Conservation (phyloP, 2,113 vertebrate species). For the Myotis lucifugus region DNA sequence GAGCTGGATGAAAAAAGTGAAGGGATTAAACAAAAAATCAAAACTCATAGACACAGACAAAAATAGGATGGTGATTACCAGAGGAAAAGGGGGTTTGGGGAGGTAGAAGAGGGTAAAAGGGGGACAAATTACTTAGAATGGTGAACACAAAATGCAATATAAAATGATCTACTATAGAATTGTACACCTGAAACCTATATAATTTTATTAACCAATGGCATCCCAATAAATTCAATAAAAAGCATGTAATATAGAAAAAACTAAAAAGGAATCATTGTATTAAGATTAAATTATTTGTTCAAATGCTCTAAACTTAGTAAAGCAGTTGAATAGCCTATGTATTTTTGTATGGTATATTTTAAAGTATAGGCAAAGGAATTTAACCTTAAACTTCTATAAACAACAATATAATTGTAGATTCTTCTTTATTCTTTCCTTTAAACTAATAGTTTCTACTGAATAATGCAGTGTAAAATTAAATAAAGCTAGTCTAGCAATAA, state of each 20-base stretch:
- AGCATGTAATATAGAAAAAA: background rate
- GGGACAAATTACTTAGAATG: background rate
- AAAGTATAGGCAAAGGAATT: background rate
- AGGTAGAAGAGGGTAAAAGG: background rate
- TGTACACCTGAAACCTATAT: background rate
- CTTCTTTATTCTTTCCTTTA: background rate
- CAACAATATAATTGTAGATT: background rate
- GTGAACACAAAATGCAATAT: background rate
- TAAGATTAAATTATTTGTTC: background rate
- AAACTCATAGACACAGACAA: background rate
- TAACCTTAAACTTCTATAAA: background rate
- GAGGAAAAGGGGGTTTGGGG: background rate
- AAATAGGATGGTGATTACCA: background rate
- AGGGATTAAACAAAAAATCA: background rate
- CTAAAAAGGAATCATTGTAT: background rate
- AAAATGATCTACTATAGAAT: background rate
- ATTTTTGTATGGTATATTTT: background rate
- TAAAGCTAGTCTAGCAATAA: background rate
- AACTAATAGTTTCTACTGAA: background rate
- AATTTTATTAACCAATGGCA: background rate
- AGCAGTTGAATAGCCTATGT: background rate
- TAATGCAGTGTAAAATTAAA: background rate
- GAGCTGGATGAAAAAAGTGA: background rate
- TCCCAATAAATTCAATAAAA: background rate
- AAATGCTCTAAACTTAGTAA: slow-evolving; percentile 19